A percentile compares a stretch with the other conserved stretches of the same genome.
phyloP scores from a whole-genome alignment of 2,888 invertebrate genomes.

The Stomorhina lunata region DNA sequence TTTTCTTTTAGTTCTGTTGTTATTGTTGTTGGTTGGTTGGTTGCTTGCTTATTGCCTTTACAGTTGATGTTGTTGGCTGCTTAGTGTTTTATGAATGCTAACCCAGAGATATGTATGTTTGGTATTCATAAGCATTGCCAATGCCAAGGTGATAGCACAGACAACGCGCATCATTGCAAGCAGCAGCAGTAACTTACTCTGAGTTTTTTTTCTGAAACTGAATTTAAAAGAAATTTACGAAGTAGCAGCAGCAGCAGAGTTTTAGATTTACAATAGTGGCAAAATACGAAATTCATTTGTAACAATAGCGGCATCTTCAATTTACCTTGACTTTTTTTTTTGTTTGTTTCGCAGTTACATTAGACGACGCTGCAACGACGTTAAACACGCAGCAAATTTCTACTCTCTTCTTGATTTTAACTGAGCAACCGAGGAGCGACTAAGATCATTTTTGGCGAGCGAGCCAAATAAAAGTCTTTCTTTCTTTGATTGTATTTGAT shows the following conservation, averaged over 20 bases:
- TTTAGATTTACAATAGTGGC: not conserved
- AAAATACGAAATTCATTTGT: slow-evolving; percentile 20
- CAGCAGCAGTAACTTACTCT: no score
- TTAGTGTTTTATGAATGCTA: slow-evolving; percentile 31
- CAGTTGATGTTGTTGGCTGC: slow-evolving; percentile 17
- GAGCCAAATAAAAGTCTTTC: slow-evolving; percentile 57
- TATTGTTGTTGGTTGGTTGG: not conserved
- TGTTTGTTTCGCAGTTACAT: slow-evolving; percentile 64
- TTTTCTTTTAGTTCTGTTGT: not conserved
- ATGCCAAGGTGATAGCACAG: slow-evolving; percentile 78
- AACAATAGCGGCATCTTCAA: slow-evolving; percentile 68
- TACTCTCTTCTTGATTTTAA: slow-evolving; percentile 16
- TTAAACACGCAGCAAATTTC: slow-evolving; percentile 46
- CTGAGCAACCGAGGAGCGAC: slow-evolving; percentile 41
- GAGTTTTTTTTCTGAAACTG: no score
- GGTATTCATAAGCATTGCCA: slow-evolving; percentile 76
- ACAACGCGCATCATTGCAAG: slow-evolving; percentile 68
- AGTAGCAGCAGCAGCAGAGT: slow-evolving; percentile 49
- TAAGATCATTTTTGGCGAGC: slow-evolving; percentile 29
- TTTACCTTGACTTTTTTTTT: slow-evolving; percentile 58
- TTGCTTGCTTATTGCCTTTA: not conserved
- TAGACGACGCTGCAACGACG: slow-evolving; percentile 9
- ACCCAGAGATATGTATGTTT: slow-evolving; percentile 66
- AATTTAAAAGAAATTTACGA: no score
- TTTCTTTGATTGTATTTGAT: no score